Conservation (phyloP, 2,888 invertebrate species). For the Caenorhabditis becei region DNA sequence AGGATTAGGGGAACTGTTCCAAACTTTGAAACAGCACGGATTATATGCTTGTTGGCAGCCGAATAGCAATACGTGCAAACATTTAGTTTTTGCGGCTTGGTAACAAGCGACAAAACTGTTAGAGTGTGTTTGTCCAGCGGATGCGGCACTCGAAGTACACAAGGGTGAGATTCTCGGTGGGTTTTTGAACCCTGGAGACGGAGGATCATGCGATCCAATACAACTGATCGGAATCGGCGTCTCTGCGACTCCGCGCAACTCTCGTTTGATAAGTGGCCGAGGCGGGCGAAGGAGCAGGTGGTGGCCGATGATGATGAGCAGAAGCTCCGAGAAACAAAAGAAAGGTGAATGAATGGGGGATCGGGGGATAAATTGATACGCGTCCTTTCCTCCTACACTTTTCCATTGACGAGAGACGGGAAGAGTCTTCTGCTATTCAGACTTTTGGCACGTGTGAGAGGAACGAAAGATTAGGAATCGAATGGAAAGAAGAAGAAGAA, state of each 20-base stretch:
- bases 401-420: conserved; percentile 6
- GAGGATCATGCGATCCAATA: conserved; percentile 59
- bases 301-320: conserved; percentile 30
- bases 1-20: conserved; percentile 4
- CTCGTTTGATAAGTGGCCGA: conserved; percentile 41
- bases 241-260: conserved; percentile 12
- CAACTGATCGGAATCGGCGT: conserved; percentile 50
- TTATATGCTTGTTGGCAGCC: conserved; percentile 26
- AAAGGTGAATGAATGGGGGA: conserved; percentile 10
- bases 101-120: conserved; percentile 39
- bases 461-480: conserved; percentile 2
- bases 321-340: conserved; percentile 1
- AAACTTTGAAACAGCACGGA: conserved; percentile 8
- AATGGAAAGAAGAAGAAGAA: not conserved
- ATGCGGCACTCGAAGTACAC: conserved; percentile 35
- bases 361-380: conserved; percentile 40
- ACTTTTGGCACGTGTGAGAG: not conserved
- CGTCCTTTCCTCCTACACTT: conserved; percentile 13
- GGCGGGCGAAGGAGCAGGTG: conserved; percentile 41
- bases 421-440: conserved; percentile 9
- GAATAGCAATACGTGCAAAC: conserved; percentile 30
- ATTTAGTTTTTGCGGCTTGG: conserved; percentile 13
- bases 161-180: not conserved
- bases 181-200: conserved; percentile 35
- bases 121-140: conserved; percentile 50